phyloP scores from a whole-genome alignment of 2,888 invertebrate genomes.

The Dryocosmus kuriphilus region DNA sequence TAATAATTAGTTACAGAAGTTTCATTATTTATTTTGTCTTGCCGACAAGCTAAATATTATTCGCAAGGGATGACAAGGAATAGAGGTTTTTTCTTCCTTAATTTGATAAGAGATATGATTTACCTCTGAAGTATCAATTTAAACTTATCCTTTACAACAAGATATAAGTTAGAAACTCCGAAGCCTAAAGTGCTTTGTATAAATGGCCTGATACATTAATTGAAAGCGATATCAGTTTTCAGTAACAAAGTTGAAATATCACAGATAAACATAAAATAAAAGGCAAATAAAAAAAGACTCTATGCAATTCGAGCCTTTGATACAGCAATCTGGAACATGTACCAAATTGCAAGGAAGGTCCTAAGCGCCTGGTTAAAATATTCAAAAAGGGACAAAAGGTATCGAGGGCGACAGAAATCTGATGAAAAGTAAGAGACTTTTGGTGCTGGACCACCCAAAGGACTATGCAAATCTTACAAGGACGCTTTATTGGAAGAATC shows the following conservation, averaged over 20 bases:
- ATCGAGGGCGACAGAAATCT: slow-evolving; percentile 7
- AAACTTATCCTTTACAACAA: neutral
- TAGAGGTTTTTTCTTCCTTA: too few relatives aligned
- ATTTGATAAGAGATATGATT: too few relatives aligned
- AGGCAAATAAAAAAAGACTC: neutral
- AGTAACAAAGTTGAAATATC: neutral
- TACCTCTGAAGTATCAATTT: neutral
- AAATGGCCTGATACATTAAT: neutral
- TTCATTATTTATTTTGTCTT: too few relatives aligned
- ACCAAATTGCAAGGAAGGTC: neutral
- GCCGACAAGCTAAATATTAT: too few relatives aligned
- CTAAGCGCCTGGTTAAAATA: slow-evolving; percentile 8
- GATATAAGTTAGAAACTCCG: neutral
- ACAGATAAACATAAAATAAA: neutral
- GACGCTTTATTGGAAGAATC: slow-evolving; percentile 31
- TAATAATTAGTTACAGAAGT: too few relatives aligned
- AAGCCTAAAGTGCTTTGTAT: neutral
- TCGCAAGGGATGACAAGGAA: too few relatives aligned
- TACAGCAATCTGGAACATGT: neutral
- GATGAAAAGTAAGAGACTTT: slow-evolving; percentile 36
- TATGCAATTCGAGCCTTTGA: neutral
- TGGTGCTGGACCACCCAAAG: slow-evolving; percentile 30
- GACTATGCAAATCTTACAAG: slow-evolving; percentile 34
- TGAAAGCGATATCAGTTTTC: neutral
- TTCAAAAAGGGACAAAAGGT: slow-evolving; percentile 14